Evolutionary conservation across 1,140 invertebrate genomes (phyloP), one percentile per base, ranked within the genome.

Genomic region (Platorchestia sp.): DNA sequence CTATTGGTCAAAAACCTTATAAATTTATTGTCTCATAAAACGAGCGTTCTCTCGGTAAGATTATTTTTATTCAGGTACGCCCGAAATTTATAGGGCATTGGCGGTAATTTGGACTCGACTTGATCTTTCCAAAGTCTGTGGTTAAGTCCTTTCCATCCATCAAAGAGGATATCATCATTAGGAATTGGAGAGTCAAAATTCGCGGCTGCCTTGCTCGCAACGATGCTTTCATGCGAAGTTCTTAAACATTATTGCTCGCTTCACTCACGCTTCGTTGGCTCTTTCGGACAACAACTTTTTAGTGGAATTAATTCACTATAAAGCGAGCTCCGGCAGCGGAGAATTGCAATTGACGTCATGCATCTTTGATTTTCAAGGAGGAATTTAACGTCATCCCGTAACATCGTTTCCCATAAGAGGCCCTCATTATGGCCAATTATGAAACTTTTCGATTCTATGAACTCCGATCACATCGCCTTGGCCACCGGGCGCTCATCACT

Each of bases 161-260:
- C 91, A 93, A 93, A 93, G 91, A 89, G 91, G 91, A 93, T 93
- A 93, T 93, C 91, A 93, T 93, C 91, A 93, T 93, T 93, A 93
- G 91, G 91, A 44, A 93, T 93, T 45, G 91, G 91, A 40, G 91
- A 93, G 91, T 45, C 91, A 47, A 45, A 45, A 45, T 45, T 42
- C 43, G 45, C 44, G 91, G 43, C 44, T 47, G 43, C 45, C 43
- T 19, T 44, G 91, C 43, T 36, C 45, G 45, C 45, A 45, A 90
- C 91, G 45, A n/a, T 45, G 45, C 91, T 40, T 93, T 93, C 41
- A 89, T 93, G 44, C 36, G 91, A 47, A 45, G 91, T 44, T 45
- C 91, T 45, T 45, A 93, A 45, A 44, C 91, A 47, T 93, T 93
- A 93, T 93, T 93, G 43, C 91, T 93, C 40, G 45, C 45, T 93